Evolutionary conservation across 2,797 vertebrate genomes (phyloP).

Genomic region (Danio kyathit): DNA sequence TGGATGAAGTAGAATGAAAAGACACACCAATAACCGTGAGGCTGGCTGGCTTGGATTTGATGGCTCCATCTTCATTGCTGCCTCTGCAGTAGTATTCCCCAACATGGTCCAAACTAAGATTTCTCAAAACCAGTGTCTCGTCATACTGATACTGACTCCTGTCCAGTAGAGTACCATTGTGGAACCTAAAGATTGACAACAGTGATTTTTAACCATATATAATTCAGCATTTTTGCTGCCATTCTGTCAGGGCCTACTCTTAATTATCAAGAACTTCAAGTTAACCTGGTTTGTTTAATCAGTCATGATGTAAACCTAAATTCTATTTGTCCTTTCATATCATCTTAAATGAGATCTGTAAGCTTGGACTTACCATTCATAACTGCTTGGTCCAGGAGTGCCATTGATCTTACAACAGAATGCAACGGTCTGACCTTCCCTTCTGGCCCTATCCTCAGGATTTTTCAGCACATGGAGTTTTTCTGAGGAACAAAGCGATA

Average conservation of each 20-base stretch:
- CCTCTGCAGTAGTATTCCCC: conserved; percentile 95
- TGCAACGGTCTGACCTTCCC: conserved; percentile 86
- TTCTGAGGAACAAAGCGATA: conserved; percentile 73
- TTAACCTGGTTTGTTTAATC: neutral
- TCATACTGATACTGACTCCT: conserved; percentile 79
- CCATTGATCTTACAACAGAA: conserved; percentile 92
- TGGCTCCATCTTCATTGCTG: conserved; percentile 84
- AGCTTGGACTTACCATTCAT: conserved; percentile 87
- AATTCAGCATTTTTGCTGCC: neutral
- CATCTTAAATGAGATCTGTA: neutral
- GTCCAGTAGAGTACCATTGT: conserved; percentile 88
- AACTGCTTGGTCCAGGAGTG: conserved; percentile 84
- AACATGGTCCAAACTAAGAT: conserved; percentile 81
- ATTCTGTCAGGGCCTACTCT: neutral
- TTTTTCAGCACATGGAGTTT: conserved; percentile 87
- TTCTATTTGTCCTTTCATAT: neutral
- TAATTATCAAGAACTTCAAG: neutral
- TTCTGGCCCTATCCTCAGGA: conserved; percentile 87
- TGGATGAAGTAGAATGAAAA: neutral
- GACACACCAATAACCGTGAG: conserved; percentile 88
- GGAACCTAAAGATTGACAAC: conserved; percentile 83
- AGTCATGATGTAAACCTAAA: neutral
- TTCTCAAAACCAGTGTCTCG: conserved; percentile 88
- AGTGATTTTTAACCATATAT: neutral
- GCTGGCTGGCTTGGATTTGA: conserved; percentile 86